phyloP scores from a whole-genome alignment of 2,797 vertebrate genomes.

The Clamator glandarius region DNA sequence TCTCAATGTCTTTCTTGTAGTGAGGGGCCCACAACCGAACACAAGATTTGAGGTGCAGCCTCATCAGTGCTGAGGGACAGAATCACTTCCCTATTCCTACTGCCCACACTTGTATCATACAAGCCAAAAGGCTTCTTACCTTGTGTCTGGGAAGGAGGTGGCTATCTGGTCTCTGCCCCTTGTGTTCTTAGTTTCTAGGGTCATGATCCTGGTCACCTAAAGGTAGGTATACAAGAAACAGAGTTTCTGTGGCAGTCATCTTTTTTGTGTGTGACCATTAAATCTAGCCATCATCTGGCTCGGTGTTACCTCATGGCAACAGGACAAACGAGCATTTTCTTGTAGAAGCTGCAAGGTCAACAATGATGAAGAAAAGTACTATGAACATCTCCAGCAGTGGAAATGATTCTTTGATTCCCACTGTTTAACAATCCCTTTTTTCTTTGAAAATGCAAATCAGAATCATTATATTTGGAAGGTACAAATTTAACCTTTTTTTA shows the following conservation, averaged over 20 bases:
- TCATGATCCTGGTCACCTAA: neutral
- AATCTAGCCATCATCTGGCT: neutral
- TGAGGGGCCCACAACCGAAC: too few relatives aligned
- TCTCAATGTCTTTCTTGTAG: too few relatives aligned
- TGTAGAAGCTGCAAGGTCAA: accelerated
- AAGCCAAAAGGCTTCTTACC: neutral
- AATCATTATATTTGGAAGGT: neutral
- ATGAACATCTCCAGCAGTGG: neutral
- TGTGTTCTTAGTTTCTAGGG: neutral
- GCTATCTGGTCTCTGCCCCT: neutral
- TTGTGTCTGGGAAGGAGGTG: neutral
- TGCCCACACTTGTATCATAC: too few relatives aligned
- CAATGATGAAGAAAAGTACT: neutral
- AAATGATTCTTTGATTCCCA: neutral
- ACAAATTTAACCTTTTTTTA: neutral
- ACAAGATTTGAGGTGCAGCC: too few relatives aligned
- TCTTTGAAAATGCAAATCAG: neutral
- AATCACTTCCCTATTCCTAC: too few relatives aligned
- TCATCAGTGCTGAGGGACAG: too few relatives aligned
- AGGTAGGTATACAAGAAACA: neutral
- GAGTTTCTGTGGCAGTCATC: neutral
- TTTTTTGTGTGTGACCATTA: neutral
- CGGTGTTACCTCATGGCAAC: neutral
- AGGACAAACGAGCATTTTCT: neutral
- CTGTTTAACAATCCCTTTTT: neutral